A percentile compares a stretch with the other conserved stretches of the same genome.
Conservation (phyloP, 2,888 invertebrate species). For the Campopleginae sp. region DNA sequence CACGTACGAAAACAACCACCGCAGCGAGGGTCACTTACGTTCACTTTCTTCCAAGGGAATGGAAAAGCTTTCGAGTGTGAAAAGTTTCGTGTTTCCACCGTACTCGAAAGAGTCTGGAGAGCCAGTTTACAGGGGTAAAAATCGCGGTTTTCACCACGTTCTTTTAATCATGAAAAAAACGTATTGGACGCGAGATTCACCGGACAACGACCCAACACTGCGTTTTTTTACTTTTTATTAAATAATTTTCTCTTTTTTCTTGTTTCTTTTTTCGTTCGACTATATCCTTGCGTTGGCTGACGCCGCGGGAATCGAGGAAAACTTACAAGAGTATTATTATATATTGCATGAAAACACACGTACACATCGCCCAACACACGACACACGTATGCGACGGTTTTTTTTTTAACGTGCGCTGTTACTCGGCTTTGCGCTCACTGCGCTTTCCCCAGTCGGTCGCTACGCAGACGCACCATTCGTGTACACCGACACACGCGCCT, state of each 20-base stretch:
- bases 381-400: constrained; percentile 25
- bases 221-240: not conserved
- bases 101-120: not conserved
- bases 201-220: constrained; percentile 60
- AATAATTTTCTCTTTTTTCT: constrained; percentile 1
- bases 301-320: constrained; percentile 65
- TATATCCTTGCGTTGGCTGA: constrained; percentile 50
- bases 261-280: constrained; percentile 14
- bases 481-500: constrained; percentile 4
- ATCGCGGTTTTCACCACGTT: constrained; percentile 17
- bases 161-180: constrained; percentile 9
- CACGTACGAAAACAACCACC: constrained; percentile 67
- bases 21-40: constrained; percentile 45
- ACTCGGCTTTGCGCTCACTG: constrained; percentile 55
- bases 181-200: constrained; percentile 24
- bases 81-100: constrained; percentile 8
- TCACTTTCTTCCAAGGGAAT: constrained; percentile 11
- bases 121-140: constrained; percentile 6
- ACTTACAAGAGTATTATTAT: constrained; percentile 43
- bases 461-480: constrained; percentile 64
- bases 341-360: constrained; percentile 41
- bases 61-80: constrained; percentile 9
- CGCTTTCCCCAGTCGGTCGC: constrained; percentile 62
- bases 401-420: constrained; percentile 55
- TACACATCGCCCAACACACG: constrained; percentile 19